These are phyloP conservation scores for Temnothorax curvispinosus DNA, from an alignment of 1,140 invertebrate species.

Conservation along the genomic window DNA sequence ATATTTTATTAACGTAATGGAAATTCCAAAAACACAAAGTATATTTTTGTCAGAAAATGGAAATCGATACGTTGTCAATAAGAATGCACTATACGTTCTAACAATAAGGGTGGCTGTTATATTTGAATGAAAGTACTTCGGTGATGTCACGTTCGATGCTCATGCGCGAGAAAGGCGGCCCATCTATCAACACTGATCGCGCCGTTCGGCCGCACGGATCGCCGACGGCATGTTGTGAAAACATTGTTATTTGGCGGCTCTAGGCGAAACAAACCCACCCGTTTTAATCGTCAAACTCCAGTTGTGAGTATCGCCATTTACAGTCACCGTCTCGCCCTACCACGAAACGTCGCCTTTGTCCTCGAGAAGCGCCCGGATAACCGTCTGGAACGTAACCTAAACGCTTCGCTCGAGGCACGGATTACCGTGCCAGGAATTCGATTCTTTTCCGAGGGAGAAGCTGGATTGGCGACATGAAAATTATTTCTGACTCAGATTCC, in stretches of 20 bases:
- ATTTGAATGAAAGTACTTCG: background rate
- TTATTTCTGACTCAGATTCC: background rate
- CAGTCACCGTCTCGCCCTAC: background rate
- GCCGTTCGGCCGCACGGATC: slow-evolving; percentile 17
- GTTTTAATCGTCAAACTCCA: slow-evolving; percentile 31
- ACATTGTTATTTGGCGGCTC: background rate
- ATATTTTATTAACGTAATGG: no score
- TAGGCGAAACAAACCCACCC: slow-evolving; percentile 9
- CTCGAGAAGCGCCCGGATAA: background rate
- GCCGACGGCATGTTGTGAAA: background rate
- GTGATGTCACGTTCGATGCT: background rate
- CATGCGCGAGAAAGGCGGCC: background rate
- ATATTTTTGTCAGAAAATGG: no score
- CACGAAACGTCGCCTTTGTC: background rate
- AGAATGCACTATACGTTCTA: background rate
- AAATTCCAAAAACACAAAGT: no score
- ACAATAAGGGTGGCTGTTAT: background rate
- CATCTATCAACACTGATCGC: slow-evolving; percentile 26
- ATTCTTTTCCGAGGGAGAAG: background rate
- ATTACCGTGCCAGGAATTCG: background rate
- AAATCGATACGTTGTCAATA: no score
- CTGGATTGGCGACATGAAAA: background rate
- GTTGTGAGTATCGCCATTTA: slow-evolving; percentile 26
- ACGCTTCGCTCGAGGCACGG: background rate
- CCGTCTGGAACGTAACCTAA: slow-evolving; percentile 18